These are phyloP conservation scores for Daboia siamensis DNA, from an alignment of 2,113 vertebrate species.

Conservation along the genomic window DNA sequence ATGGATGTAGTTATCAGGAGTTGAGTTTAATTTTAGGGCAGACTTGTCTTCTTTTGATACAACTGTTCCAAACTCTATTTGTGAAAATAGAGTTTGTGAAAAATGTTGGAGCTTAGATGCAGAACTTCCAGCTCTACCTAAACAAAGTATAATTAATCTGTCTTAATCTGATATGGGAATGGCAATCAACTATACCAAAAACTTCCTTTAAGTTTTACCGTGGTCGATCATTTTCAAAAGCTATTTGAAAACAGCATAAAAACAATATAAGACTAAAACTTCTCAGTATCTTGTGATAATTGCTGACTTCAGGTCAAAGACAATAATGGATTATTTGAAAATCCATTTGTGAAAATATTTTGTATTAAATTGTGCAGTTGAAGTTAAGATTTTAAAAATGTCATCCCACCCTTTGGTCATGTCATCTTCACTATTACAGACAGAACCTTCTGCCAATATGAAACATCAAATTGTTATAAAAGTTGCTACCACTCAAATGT, in stretches of 20 bases:
- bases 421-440: neutral
- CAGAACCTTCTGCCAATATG: neutral
- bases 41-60: neutral
- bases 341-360: neutral
- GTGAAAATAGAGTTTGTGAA: neutral
- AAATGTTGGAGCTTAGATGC: neutral
- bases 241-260: neutral
- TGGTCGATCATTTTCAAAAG: neutral
- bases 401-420: neutral
- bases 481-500: no score
- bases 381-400: neutral
- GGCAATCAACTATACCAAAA: neutral
- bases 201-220: neutral
- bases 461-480: neutral
- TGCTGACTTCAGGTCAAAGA: neutral
- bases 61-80: neutral
- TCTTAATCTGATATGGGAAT: neutral
- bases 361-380: neutral
- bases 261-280: neutral
- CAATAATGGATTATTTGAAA: no score
- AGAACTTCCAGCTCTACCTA: neutral
- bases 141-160: no score
- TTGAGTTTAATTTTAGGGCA: neutral
- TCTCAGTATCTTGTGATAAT: neutral
- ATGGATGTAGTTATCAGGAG: neutral